Conservation (phyloP, 2,888 invertebrate genomes). For the Hemithea aestivaria region DNA sequence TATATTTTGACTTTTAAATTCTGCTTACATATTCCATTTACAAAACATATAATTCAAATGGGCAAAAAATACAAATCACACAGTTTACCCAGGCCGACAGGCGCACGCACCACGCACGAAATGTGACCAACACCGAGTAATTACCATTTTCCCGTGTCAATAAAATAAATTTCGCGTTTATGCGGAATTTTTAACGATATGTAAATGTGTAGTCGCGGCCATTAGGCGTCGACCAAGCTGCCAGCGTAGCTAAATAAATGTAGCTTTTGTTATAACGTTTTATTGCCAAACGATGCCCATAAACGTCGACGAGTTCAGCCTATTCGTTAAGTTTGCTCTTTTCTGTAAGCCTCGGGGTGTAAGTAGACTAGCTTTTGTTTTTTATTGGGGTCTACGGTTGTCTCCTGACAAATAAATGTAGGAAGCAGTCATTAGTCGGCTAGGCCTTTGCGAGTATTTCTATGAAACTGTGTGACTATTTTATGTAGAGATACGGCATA, state of each 20-base stretch:
- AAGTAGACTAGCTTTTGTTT: too few species aligned
- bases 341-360: too few species aligned
- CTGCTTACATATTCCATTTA: too few species aligned
- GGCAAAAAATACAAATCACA: conserved; percentile 17
- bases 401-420: too few species aligned
- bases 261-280: conserved; percentile 34
- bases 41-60: conserved; percentile 1
- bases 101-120: conserved; percentile 12
- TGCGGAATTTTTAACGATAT: conserved; percentile 35
- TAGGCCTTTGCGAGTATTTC: too few species aligned
- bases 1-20: too few species aligned
- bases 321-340: conserved; percentile 3
- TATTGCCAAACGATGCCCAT: conserved; percentile 34
- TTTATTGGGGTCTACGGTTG: too few species aligned
- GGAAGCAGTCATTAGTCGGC: too few species aligned
- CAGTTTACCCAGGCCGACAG: conserved; percentile 12
- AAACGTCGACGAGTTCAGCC: conserved; percentile 27
- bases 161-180: conserved; percentile 32
- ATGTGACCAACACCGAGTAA: conserved; percentile 15
- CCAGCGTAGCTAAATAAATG: conserved; percentile 36
- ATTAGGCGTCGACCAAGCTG: conserved; percentile 31
- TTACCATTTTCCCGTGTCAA: conserved; percentile 28
- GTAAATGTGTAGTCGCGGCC: conserved; percentile 32
- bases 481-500: too few species aligned
- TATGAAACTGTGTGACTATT: too few species aligned